Percentiles rank a stretch among this genome's conserved stretches.
Evolutionary conservation across 53 echinoderm and acorn worm genomes (phyloP).

Genomic region (Hippasteria phrygiana): DNA sequence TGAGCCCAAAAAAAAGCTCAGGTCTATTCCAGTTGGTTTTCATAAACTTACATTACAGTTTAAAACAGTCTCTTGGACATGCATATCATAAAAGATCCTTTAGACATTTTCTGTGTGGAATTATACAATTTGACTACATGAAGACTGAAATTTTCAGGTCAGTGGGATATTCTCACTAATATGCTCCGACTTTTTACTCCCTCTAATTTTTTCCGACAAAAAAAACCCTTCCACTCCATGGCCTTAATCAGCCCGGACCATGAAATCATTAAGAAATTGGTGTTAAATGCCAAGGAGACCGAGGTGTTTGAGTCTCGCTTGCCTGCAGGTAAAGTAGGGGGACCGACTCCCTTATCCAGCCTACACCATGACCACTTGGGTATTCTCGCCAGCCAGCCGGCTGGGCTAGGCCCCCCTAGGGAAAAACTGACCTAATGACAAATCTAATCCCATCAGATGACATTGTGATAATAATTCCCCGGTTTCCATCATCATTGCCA

Average conservation of each 20-base stretch:
- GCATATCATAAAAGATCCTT: too few species aligned
- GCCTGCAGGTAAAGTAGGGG: slow-evolving; percentile 13
- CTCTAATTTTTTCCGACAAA: background rate
- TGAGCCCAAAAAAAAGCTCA: too few species aligned
- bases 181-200: background rate
- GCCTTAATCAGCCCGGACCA: background rate
- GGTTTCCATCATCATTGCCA: slow-evolving; percentile 37
- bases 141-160: too few species aligned
- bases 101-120: too few species aligned
- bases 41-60: too few species aligned
- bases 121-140: too few species aligned
- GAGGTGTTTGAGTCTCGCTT: background rate
- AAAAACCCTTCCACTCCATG: background rate
- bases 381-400: background rate
- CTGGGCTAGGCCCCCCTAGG: background rate
- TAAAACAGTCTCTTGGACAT: too few species aligned
- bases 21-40: too few species aligned
- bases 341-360: background rate
- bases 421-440: slow-evolving; percentile 51
- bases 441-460: slow-evolving; percentile 61
- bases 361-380: slow-evolving; percentile 25
- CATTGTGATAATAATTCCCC: slow-evolving; percentile 58
- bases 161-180: too few species aligned
- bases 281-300: slow-evolving; percentile 33
- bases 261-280: background rate